Base-by-base conservation (phyloP, 2,888 invertebrate genomes). In the Tenthredo notha region DNA sequence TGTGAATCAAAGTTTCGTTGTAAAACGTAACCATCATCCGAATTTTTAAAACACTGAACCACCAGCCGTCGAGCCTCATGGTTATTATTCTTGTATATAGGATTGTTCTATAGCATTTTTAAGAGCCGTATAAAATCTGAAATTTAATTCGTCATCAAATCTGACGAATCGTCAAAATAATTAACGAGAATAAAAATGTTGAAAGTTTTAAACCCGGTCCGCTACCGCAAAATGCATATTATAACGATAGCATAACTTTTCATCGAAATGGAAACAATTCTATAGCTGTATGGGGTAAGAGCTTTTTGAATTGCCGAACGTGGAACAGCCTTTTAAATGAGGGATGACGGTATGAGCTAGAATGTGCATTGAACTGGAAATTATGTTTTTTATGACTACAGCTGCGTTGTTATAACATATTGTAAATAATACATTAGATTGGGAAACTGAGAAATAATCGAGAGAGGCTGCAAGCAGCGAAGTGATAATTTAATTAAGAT, bases 1-100 rank as follows among this genome's bases (percentile, higher is more conserved):
- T 72, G 72, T 72, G 21, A 72, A 72, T 72, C 40, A 40, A 40
- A 40, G 21, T 72, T 72, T 72, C 29, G 21, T 72, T 72, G 21
- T 25, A 29, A 65, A 65, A 65, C 29, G 25, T 21, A 21, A 6
- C 21, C 65, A 65, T 43, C 10, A 9, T n/a, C n/a, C n/a, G n/a
- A n/a, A n/a, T n/a, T n/a, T n/a, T 43, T 43, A 9, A 29, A 72
- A 72, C 18, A 40, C 5, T 65, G 2, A 65, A 65, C 29, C 65
- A 4, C 65, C 65, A 10, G 65, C 29, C 29, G 10, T 65, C 65
- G 15, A 65, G 12, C 15, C 65, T 65, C 15, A 3, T 10, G 21
- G 29, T 65, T 25, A 65, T 65, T 65, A 25, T 25, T n/a, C n/a
- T n/a, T n/a, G n/a, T n/a, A n/a, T n/a, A n/a, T n/a, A n/a, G n/a